phyloP scores from a whole-genome alignment of 2,888 invertebrate genomes.

The Aphidius colemani region DNA sequence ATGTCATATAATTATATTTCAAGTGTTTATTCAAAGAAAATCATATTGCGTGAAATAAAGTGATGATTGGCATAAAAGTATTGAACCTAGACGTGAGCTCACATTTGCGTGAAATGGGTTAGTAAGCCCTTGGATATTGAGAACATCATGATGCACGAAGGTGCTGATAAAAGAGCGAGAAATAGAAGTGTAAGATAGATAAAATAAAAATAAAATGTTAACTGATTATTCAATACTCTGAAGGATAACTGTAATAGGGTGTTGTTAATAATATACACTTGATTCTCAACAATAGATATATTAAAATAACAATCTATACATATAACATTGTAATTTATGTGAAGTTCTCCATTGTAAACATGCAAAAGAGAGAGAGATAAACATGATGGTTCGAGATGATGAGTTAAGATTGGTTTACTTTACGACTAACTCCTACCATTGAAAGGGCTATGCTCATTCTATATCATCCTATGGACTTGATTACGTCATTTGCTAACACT shows the following conservation, averaged over 20 bases:
- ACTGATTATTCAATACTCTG: slow-evolving; percentile 11
- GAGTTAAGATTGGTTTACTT: slow-evolving; percentile 16
- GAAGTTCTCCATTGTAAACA: neutral
- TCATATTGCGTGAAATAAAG: slow-evolving; percentile 23
- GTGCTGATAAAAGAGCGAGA: neutral
- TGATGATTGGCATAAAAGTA: slow-evolving; percentile 23
- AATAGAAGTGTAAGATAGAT: neutral
- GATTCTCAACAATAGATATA: neutral
- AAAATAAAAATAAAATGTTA: neutral
- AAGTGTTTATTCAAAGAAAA: slow-evolving; percentile 4
- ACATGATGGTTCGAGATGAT: slow-evolving; percentile 9
- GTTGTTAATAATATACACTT: slow-evolving; percentile 7
- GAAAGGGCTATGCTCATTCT: slow-evolving; percentile 20
- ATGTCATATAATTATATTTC: neutral
- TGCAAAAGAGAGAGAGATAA: slow-evolving; percentile 5
- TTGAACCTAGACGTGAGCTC: slow-evolving; percentile 21
- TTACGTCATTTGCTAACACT: slow-evolving; percentile 33
- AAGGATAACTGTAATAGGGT: neutral
- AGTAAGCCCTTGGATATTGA: slow-evolving; percentile 35
- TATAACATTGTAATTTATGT: slow-evolving; percentile 4
- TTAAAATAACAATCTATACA: neutral
- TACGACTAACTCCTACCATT: slow-evolving; percentile 11
- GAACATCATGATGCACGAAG: slow-evolving; percentile 29
- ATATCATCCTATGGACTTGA: slow-evolving; percentile 31
- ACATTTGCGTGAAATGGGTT: slow-evolving; percentile 36